A percentile compares a stretch with the other conserved stretches of the same genome.
Evolutionary conservation across 2,888 invertebrate species (phyloP).

Genomic region (Dynastes hyllus): DNA sequence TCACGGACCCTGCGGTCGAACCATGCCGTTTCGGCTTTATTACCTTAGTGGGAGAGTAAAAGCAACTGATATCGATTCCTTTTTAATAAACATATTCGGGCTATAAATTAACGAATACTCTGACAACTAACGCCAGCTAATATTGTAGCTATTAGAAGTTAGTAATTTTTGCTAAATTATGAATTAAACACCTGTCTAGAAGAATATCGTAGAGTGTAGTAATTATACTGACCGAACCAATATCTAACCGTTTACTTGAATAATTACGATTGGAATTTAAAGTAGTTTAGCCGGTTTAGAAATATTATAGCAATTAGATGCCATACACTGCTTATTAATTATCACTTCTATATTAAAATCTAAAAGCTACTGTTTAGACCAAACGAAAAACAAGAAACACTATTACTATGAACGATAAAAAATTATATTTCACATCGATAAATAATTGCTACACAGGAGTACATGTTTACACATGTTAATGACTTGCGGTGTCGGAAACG

Average conservation of each 20-base stretch:
- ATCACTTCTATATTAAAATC: not conserved
- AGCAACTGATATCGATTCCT: not conserved
- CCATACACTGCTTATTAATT: conserved; percentile 1
- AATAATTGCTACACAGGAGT: not conserved
- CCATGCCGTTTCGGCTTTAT: not conserved
- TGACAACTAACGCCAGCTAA: not conserved
- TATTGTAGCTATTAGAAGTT: not conserved
- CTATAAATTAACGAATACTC: not conserved
- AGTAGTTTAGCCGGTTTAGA: conserved; percentile 8
- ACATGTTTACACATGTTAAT: conserved; percentile 22
- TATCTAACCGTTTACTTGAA: conserved; percentile 4
- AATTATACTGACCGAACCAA: conserved; percentile 7
- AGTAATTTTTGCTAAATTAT: conserved; percentile 2
- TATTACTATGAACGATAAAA: not conserved
- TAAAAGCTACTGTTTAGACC: not conserved
- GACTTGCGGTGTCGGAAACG: conserved; percentile 33
- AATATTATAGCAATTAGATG: not conserved
- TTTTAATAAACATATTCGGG: not conserved
- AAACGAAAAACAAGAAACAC: not conserved
- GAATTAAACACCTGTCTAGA: not conserved
- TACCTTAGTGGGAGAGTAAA: not conserved
- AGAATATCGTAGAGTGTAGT: not conserved
- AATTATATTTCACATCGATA: not conserved
- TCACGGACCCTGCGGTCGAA: not conserved
- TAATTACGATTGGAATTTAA: conserved; percentile 14